These are phyloP conservation scores for Pseudomyrmex gracilis DNA, from an alignment of 1,140 invertebrate genomes.

Conservation along the genomic window DNA sequence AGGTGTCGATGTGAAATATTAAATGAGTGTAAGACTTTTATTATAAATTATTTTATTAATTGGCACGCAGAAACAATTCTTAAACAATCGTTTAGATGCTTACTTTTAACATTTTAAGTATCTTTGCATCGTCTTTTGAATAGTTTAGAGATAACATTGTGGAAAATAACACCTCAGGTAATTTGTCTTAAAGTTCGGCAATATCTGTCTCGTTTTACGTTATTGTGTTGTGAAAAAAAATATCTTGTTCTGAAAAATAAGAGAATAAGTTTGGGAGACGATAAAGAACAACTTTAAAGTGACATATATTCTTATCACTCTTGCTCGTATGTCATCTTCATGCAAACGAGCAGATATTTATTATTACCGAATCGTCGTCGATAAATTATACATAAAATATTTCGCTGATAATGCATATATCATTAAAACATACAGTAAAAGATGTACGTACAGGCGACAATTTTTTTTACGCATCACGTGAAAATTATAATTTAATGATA, in stretches of 20 bases:
- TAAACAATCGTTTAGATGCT: no score
- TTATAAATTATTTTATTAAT: no score
- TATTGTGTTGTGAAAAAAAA: neutral
- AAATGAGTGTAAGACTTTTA: no score
- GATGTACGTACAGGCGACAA: neutral
- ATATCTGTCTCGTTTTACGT: slow-evolving; percentile 4
- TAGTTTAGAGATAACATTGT: no score
- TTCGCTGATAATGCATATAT: slow-evolving; percentile 13
- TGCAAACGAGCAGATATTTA: slow-evolving; percentile 11
- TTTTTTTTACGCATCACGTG: neutral
- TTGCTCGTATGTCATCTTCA: neutral
- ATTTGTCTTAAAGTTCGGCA: neutral
- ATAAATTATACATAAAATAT: slow-evolving; percentile 31
- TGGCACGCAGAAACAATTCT: no score
- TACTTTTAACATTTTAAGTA: no score
- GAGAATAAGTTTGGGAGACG: neutral
- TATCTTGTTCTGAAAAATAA: neutral
- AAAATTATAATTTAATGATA: slow-evolving; percentile 18
- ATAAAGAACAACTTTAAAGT: no score
- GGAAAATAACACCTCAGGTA: no score
- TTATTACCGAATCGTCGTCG: neutral
- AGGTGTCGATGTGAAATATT: no score
- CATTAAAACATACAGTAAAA: neutral
- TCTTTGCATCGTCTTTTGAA: no score
- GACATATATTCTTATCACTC: neutral